Evolutionary conservation across 2,888 invertebrate genomes (phyloP), one percentile per base, ranked within the genome.

Genomic region (Ctenicera cuprea): DNA sequence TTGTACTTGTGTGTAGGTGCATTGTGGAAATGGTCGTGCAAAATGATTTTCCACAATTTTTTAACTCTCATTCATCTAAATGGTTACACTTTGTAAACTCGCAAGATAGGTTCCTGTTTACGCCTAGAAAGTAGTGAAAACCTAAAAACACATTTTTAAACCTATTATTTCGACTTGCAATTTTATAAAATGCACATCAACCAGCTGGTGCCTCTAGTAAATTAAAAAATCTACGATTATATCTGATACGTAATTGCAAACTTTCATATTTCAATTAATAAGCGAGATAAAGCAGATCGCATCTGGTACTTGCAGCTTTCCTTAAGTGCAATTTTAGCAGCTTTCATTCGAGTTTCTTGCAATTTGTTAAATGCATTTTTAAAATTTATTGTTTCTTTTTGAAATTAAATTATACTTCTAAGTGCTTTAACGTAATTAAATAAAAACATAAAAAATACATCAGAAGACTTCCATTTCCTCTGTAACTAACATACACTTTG

Each of bases 401-500:
- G 30, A 30, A 30, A 30, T 14, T 14, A 2, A 54, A 26, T 54
- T 54, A 54, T 22, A 54, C 5, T 30, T 54, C 30, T 54, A 54
- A 52, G 22, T 26, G 26, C 22, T n/a, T n/a, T 5, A 14, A 12
- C 33, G 22, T 52, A 26, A 52, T 22, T 14, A 16, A 52, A 54
- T 30, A 54, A 16, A 54, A 20, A 11, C 3, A 26, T 1, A 43
- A 16, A 38, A 16, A 48, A 20, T 48, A 48, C 18, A 45, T 45
- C 14, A 5, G n/a, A 26, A 30, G 54, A n/a, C 1, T 7, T 30
- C 54, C 12, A 54, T 54, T 48, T 48, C 48, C 20, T 48, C 48
- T 18, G 43, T 14, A 45, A 52, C 18, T n/a, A 52, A 52, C 52
- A 52, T n/a, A n/a, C n/a, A n/a, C n/a, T n/a, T 26, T 18, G 52